phyloP scores from a whole-genome alignment of 2,888 invertebrate species.

The Hyposoter didymator region DNA sequence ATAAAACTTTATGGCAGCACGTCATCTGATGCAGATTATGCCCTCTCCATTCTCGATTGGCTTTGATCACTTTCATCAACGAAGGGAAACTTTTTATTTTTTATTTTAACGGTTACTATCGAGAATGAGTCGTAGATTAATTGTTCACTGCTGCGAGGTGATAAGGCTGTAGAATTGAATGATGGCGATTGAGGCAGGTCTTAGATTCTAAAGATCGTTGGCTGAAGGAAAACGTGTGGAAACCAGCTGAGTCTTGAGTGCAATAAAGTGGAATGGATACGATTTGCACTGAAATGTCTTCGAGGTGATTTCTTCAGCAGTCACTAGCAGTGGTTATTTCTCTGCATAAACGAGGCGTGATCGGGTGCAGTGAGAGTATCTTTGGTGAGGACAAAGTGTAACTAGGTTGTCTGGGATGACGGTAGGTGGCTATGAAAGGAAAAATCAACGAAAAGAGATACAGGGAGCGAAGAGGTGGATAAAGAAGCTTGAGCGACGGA shows the following conservation, averaged over 20 bases:
- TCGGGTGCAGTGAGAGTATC: slow-evolving; percentile 30
- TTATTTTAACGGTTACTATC: neutral
- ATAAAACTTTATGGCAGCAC: neutral
- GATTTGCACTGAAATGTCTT: neutral
- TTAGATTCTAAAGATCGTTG: neutral
- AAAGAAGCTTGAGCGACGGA: slow-evolving; percentile 57
- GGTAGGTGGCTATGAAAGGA: slow-evolving; percentile 53
- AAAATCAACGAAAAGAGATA: slow-evolving; percentile 52
- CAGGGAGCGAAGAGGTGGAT: slow-evolving; percentile 31
- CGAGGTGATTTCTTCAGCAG: neutral
- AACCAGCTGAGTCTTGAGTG: neutral
- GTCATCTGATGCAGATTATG: neutral
- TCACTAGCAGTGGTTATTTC: neutral
- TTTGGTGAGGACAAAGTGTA: slow-evolving; percentile 27
- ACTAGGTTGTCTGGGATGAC: slow-evolving; percentile 46
- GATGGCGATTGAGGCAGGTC: neutral
- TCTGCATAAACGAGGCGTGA: slow-evolving; percentile 20
- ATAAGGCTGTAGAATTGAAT: neutral
- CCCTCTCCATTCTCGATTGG: neutral
- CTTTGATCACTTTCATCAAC: neutral
- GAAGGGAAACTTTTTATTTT: neutral
- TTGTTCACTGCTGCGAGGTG: neutral
- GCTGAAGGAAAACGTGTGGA: neutral
- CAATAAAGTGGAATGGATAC: neutral
- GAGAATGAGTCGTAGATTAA: neutral